A percentile compares a stretch with the other conserved stretches of the same genome.
Conservation (phyloP, 92 coral and sea anemone genomes). For the Bergia puertoricense region DNA sequence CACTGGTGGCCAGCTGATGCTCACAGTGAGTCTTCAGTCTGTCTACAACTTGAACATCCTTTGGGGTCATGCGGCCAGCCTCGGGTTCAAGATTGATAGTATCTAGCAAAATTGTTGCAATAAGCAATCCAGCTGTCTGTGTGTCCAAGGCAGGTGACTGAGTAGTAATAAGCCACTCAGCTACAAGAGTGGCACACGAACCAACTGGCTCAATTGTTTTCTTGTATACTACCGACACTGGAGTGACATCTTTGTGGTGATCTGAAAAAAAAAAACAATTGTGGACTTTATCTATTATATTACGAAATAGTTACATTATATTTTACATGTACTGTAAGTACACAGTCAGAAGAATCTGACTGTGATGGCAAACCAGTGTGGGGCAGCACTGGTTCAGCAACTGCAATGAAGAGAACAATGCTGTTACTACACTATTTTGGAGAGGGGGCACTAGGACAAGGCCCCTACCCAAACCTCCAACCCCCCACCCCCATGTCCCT, state of each 20-base stretch:
- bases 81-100: conserved; percentile 78
- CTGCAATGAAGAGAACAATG: too few relatives aligned
- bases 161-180: conserved; percentile 58
- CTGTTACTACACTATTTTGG: too few relatives aligned
- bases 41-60: conserved; percentile 60
- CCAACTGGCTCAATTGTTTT: conserved; percentile 82
- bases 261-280: conserved; percentile 39
- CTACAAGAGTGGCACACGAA: conserved; percentile 76
- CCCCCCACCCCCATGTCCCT: too few relatives aligned
- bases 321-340: too few relatives aligned
- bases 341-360: too few relatives aligned
- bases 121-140: conserved; percentile 58
- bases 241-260: conserved; percentile 74
- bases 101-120: conserved; percentile 73
- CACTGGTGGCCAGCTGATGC: conserved; percentile 38
- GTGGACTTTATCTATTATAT: background rate
- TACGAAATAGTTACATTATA: too few relatives aligned
- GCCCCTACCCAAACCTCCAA: too few relatives aligned
- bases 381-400: too few relatives aligned
- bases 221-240: conserved; percentile 34
- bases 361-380: too few relatives aligned
- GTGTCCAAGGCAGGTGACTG: conserved; percentile 59
- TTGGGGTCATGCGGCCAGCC: conserved; percentile 73
- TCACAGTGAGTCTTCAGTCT: conserved; percentile 41
- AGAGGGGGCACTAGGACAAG: too few relatives aligned